These are phyloP conservation scores for Ylistrum balloti DNA, from an alignment of 1,140 invertebrate species.

Conservation along the genomic window DNA sequence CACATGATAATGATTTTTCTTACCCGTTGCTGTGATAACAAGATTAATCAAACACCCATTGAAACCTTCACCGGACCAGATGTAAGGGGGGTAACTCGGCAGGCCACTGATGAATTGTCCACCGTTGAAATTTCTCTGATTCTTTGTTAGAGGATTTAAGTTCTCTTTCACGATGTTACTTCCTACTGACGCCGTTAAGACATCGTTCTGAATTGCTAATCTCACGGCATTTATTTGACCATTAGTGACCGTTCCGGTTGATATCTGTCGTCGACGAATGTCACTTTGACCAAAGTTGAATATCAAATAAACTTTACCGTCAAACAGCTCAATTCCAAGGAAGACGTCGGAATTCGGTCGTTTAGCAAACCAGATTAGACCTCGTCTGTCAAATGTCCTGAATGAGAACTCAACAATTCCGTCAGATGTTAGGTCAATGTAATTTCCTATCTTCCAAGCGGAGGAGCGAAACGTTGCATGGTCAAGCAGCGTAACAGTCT, in stretches of 20 bases:
- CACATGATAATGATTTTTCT: no score
- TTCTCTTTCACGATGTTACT: neutral
- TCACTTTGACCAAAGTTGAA: constrained; percentile 67
- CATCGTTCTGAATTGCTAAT: neutral
- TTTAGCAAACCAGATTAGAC: constrained; percentile 48
- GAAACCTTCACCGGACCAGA: constrained; percentile 22
- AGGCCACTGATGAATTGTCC: constrained; percentile 9
- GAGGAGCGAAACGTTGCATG: constrained; percentile 26
- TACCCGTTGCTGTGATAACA: neutral
- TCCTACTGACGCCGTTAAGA: neutral
- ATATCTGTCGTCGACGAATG: constrained; percentile 46
- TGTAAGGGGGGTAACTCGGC: constrained; percentile 9
- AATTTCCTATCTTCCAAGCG: neutral
- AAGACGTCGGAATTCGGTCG: constrained; percentile 45
- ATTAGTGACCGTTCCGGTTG: neutral
- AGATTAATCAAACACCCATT: neutral
- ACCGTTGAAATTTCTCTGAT: neutral
- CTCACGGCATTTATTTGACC: neutral
- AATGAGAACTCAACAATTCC: constrained; percentile 54
- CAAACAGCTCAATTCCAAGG: constrained; percentile 73
- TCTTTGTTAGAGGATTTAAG: neutral
- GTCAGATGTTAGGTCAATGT: constrained; percentile 48
- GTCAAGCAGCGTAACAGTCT: neutral
- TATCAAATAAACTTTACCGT: constrained; percentile 76
- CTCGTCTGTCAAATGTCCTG: constrained; percentile 55